phyloP scores from a whole-genome alignment of 1,140 invertebrate species.

The Drosophila novamexicana region DNA sequence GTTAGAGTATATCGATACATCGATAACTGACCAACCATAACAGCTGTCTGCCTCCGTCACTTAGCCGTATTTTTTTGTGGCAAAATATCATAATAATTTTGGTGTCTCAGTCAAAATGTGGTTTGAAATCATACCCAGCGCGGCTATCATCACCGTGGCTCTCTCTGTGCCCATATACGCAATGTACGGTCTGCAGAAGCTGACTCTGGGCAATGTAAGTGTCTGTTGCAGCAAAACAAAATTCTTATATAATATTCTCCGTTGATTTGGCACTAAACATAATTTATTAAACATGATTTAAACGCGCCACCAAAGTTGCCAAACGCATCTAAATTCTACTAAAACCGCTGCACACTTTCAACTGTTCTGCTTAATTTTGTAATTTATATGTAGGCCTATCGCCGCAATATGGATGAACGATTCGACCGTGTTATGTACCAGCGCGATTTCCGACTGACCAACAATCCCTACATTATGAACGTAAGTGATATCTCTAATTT shows the following conservation, averaged over 20 bases:
- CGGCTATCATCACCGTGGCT: slow-evolving; percentile 86
- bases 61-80: slow-evolving; percentile 41
- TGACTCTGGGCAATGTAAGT: slow-evolving; percentile 86
- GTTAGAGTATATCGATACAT: slow-evolving; percentile 32
- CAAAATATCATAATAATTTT: slow-evolving; percentile 62
- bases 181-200: slow-evolving; percentile 86
- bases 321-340: slow-evolving; percentile 19
- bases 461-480: slow-evolving; percentile 85
- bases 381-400: slow-evolving; percentile 84
- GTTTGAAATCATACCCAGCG: slow-evolving; percentile 88
- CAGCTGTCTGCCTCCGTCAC: slow-evolving; percentile 38
- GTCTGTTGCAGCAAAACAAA: slow-evolving; percentile 43
- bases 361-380: slow-evolving; percentile 30
- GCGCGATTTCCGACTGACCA: slow-evolving; percentile 85
- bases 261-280: slow-evolving; percentile 46
- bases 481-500: slow-evolving; percentile 79
- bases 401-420: slow-evolving; percentile 84
- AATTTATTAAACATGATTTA: slow-evolving; percentile 68
- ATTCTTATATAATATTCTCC: slow-evolving; percentile 77
- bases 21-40: slow-evolving; percentile 10
- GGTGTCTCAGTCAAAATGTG: slow-evolving; percentile 85
- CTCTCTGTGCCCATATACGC: slow-evolving; percentile 86
- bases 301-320: slow-evolving; percentile 6
- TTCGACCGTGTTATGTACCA: slow-evolving; percentile 85
- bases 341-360: slow-evolving; percentile 11